phyloP scores from a whole-genome alignment of 1,140 invertebrate genomes.

The Rhopalosiphum padi region DNA sequence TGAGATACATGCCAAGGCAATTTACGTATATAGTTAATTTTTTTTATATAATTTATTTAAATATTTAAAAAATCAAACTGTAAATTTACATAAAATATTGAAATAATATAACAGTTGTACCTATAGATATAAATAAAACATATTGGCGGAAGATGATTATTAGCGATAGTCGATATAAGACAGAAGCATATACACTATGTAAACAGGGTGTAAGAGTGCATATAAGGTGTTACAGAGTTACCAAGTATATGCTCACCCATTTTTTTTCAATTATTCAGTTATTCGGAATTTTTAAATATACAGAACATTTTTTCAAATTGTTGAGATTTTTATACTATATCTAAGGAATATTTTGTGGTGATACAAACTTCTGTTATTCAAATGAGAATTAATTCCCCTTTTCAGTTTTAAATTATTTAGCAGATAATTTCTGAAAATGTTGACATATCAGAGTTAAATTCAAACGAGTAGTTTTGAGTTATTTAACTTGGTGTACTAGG shows the following conservation, averaged over 20 bases:
- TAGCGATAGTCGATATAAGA: not conserved
- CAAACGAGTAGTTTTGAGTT: not conserved
- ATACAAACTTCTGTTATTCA: not conserved
- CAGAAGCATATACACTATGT: not conserved
- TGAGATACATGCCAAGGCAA: not conserved
- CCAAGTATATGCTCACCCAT: not conserved
- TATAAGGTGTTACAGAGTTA: not conserved
- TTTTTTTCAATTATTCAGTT: not conserved
- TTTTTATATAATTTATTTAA: not conserved
- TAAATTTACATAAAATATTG: not conserved
- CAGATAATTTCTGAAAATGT: no score
- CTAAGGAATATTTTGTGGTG: not conserved
- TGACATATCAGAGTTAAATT: not conserved
- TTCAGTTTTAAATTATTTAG: not conserved
- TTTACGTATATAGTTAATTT: not conserved
- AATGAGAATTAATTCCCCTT: not conserved
- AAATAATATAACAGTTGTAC: not conserved
- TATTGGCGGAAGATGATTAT: not conserved
- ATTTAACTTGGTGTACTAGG: not conserved
- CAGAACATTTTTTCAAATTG: not conserved
- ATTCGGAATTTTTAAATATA: not conserved
- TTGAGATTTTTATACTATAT: not conserved
- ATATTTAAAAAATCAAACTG: not conserved
- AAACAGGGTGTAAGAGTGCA: no score
- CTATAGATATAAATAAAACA: no score